Evolutionary conservation across 2,113 vertebrate species (phyloP), one percentile per base, ranked within the genome.

Genomic region (Aix galericulata): DNA sequence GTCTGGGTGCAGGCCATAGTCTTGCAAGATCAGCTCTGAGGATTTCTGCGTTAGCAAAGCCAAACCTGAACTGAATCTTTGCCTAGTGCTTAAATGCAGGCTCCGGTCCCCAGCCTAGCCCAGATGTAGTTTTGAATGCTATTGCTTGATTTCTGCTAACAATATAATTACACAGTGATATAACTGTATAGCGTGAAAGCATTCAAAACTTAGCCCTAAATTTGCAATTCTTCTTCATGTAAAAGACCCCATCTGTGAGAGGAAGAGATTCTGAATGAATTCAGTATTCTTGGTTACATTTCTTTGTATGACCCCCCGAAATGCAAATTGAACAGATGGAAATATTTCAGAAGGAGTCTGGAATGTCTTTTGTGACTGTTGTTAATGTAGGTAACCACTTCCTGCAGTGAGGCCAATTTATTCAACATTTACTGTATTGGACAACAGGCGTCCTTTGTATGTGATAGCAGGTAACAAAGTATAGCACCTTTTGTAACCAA

Each of bases 171-270:
- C 21, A 38, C 21, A 53, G 15, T 36, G 32, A 56, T 46, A 38
- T 17, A 72, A 62, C 8, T 22, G 3, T 20, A 9, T 58, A 56
- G 56, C 20, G 31, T 8, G 16, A 91, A 86, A 78, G 17, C 23
- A 40, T 81, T 72, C 64, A 74, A 64, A 88, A 68, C 34, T n/a
- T 85, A 72, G 18, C 74, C 72, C 66, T 82, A 55, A 73, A 89
- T 92, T 66, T 79, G 15, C 17, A n/a, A 72, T 18, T 76, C 20
- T 93, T 67, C 52, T 72, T 34, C n/a, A 5, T 59, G 27, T 38
- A 71, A 89, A 87, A 77, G 72, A 71, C 3, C 22, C 21, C 26
- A 64, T 58, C 73, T 79, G n/a, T 88, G 69, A 80, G 26, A 83
- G 26, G 63, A 93, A 77, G 22, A 3, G 1, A 17, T 63, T 86